A percentile compares a stretch with the other conserved stretches of the same genome.
Evolutionary conservation across 2,888 invertebrate genomes (phyloP).

Genomic region (Cryptocheilus praepositus): DNA sequence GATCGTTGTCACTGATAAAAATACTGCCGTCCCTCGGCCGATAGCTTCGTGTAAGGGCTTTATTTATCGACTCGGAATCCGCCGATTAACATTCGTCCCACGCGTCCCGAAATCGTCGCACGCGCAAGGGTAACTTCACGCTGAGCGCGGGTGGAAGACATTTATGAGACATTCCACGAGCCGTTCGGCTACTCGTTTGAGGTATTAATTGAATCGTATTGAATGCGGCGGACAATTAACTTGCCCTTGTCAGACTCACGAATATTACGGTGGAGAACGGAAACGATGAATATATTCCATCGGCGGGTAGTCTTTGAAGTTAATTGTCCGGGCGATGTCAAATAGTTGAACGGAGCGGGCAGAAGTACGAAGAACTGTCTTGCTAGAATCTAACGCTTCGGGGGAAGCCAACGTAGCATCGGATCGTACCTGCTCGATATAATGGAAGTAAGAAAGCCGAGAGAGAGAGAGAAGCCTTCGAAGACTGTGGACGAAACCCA

Average conservation of each 20-base stretch:
- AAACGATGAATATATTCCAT: too few relatives aligned
- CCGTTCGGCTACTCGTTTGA: too few relatives aligned
- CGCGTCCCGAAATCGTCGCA: not conserved
- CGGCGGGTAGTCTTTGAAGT: too few relatives aligned
- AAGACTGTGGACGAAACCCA: slow-evolving; percentile 44
- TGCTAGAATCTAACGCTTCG: not conserved
- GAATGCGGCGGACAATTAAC: too few relatives aligned
- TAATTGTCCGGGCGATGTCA: not conserved
- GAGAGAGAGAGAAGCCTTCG: slow-evolving; percentile 39
- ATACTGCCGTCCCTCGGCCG: not conserved
- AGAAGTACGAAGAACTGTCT: slow-evolving; percentile 1
- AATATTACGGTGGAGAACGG: too few relatives aligned
- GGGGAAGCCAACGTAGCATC: not conserved
- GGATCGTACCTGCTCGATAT: slow-evolving; percentile 20
- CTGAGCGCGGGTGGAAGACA: too few relatives aligned
- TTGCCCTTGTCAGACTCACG: too few relatives aligned
- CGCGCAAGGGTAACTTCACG: too few relatives aligned
- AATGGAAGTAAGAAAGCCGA: slow-evolving; percentile 34
- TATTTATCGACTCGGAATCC: not conserved
- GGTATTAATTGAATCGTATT: too few relatives aligned
- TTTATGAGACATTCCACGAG: too few relatives aligned
- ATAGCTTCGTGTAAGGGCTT: not conserved
- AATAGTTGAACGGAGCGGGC: not conserved
- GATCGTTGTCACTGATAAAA: not conserved
- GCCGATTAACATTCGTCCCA: not conserved